Conservation (phyloP, 2,113 vertebrate species). For the Istiophorus platypterus region DNA sequence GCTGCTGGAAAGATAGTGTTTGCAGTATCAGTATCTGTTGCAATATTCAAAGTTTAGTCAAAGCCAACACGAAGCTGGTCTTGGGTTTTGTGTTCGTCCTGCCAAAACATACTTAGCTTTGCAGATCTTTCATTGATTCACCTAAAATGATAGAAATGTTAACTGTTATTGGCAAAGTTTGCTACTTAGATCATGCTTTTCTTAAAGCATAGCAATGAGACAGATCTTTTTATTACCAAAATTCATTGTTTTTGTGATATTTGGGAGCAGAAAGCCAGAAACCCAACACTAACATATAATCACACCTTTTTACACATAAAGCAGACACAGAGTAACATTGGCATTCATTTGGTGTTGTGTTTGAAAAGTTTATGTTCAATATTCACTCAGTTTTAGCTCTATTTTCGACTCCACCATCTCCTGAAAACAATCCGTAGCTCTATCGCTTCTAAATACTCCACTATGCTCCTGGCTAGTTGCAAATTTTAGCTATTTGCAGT, state of each 20-base stretch:
- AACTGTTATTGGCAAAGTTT: not conserved
- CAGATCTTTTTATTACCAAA: not conserved
- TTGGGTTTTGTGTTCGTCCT: not conserved
- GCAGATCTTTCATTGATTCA: constrained; percentile 2
- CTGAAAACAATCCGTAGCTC: too few relatives aligned
- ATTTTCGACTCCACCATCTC: too few relatives aligned
- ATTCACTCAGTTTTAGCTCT: too few relatives aligned
- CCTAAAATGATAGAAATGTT: not conserved
- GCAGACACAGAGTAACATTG: too few relatives aligned
- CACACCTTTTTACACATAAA: not conserved
- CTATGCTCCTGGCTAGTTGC: too few relatives aligned
- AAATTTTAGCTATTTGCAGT: too few relatives aligned
- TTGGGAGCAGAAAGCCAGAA: not conserved
- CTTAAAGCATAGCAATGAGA: not conserved
- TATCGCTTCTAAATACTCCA: too few relatives aligned
- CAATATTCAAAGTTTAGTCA: constrained; percentile 39
- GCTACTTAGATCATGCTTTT: not conserved
- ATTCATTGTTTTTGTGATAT: not conserved
- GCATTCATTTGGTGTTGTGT: not conserved
- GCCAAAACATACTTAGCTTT: constrained; percentile 16
- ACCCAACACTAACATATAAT: not conserved
- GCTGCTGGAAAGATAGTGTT: not conserved
- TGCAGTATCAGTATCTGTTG: not conserved
- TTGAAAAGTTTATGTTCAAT: too few relatives aligned
- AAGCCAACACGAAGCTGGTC: not conserved